phyloP scores from a whole-genome alignment of 2,888 invertebrate species.

The Athripsodes cinereus region DNA sequence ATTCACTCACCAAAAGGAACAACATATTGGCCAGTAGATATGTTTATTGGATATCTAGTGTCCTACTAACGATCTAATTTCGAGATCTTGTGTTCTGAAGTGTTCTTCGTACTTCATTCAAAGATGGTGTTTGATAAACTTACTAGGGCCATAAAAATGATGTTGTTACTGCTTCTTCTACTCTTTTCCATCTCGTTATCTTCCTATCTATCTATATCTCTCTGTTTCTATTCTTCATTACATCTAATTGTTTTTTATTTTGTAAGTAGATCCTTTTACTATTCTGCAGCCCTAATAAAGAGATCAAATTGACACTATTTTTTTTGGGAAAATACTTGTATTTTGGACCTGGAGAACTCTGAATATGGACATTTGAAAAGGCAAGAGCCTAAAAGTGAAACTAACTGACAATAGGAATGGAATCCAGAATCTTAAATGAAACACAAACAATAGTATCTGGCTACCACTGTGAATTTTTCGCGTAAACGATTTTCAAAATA shows the following conservation, averaged over 20 bases:
- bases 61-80: slow-evolving; percentile 15
- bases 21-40: slow-evolving; percentile 25
- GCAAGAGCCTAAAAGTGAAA: no score
- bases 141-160: slow-evolving; percentile 8
- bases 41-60: slow-evolving; percentile 22
- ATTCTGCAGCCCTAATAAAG: no score
- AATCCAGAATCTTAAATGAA: no score
- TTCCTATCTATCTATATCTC: neutral
- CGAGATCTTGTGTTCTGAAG: slow-evolving; percentile 16
- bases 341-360: no score
- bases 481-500: no score
- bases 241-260: neutral
- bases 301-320: no score
- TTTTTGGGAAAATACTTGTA: no score
- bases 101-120: slow-evolving; percentile 19
- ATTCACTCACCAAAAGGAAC: slow-evolving; percentile 22
- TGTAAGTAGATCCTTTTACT: no score
- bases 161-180: neutral
- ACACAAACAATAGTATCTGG: no score
- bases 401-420: no score
- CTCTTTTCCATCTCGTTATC: neutral
- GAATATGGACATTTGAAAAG: no score
- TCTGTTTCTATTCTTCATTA: neutral
- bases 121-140: slow-evolving; percentile 19
- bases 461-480: no score